Base-by-base conservation (phyloP, 2,113 vertebrate genomes). In the Apteryx mantelli region DNA sequence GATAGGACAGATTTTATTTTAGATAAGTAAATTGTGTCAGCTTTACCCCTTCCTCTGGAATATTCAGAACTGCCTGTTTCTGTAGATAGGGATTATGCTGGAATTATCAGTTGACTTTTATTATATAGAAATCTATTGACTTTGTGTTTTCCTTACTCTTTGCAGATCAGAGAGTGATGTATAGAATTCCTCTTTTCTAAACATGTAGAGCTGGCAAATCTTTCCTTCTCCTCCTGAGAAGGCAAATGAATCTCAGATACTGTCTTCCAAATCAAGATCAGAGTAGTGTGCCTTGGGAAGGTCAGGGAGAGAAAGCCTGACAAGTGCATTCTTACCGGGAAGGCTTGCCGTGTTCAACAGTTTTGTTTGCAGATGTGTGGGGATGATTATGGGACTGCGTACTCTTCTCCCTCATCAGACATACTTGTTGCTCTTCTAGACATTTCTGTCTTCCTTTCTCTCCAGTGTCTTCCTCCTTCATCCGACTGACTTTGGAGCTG, bases 401-500 rank as follows among this genome's bases (percentile, higher is more conserved):
- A 11, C 20, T 82, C 44, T 78, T 65, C 61, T 68, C 48, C 22
- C 48, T 56, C 68, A 24, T 32, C 0, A 0, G 60, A 52, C 12
- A 7, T 2, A 1, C 84, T 96, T 88, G 89, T 7, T 78, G 48
- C 63, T 75, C 53, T 34, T 79, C 13, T 92, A 3, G 9, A 78
- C 69, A 60, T 81, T 86, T 83, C 32, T 91, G 42, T 71, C 76
- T 82, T 69, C 69, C 58, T 74, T 96, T 95, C 83, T 92, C 20
- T 85, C 50, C 95, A 99, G 99, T 98, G 34, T 98, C 99, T 15
- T 99, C 99, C 20, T 99, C 98, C 95, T 99, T 99, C 98, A 99
- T 99, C 95, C 97, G 50, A 50, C 96, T 99, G 95, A 98, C 98
- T 11, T 83, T 99, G 97, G 98, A 99, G 93, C 97, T 99, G 96